Conservation (phyloP, 2,797 vertebrate genomes). For the Poeciliopsis infans region DNA sequence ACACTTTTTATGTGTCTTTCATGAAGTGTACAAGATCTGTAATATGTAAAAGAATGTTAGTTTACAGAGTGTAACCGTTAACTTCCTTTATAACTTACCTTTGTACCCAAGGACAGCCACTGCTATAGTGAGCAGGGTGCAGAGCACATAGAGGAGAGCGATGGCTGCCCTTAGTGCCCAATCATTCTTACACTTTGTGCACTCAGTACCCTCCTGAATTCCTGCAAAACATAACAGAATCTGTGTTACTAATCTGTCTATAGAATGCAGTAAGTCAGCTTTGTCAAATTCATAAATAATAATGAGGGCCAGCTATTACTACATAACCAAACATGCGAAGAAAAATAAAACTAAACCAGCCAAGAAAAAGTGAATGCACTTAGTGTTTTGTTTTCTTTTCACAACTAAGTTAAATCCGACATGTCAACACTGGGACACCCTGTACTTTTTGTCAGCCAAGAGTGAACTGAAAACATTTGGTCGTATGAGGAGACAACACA, state of each 20-base stretch:
- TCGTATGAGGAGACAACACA: slow-evolving; percentile 36
- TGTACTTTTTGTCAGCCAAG: slow-evolving; percentile 58
- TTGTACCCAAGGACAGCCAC: slow-evolving; percentile 97
- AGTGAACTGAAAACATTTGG: slow-evolving; percentile 63
- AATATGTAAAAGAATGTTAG: not conserved
- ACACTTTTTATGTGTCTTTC: too few relatives aligned
- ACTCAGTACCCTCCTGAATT: slow-evolving; percentile 97
- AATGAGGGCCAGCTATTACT: slow-evolving; percentile 17
- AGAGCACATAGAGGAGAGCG: slow-evolving; percentile 92
- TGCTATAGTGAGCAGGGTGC: slow-evolving; percentile 93
- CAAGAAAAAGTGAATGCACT: slow-evolving; percentile 32
- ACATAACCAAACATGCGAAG: slow-evolving; percentile 9
- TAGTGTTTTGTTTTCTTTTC: slow-evolving; percentile 36
- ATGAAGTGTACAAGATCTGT: not conserved
- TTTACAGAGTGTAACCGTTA: not conserved
- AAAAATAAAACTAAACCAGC: slow-evolving; percentile 22
- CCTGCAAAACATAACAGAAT: slow-evolving; percentile 82
- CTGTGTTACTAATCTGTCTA: slow-evolving; percentile 22
- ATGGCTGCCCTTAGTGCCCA: slow-evolving; percentile 96
- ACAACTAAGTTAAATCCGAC: slow-evolving; percentile 43
- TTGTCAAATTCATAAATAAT: not conserved
- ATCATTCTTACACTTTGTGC: slow-evolving; percentile 98
- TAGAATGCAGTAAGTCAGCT: not conserved
- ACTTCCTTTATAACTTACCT: slow-evolving; percentile 79
- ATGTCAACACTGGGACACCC: slow-evolving; percentile 39